Evolutionary conservation across 2,113 vertebrate genomes (phyloP), one percentile per base, ranked within the genome.

Genomic region (Brachyistius frenatus): DNA sequence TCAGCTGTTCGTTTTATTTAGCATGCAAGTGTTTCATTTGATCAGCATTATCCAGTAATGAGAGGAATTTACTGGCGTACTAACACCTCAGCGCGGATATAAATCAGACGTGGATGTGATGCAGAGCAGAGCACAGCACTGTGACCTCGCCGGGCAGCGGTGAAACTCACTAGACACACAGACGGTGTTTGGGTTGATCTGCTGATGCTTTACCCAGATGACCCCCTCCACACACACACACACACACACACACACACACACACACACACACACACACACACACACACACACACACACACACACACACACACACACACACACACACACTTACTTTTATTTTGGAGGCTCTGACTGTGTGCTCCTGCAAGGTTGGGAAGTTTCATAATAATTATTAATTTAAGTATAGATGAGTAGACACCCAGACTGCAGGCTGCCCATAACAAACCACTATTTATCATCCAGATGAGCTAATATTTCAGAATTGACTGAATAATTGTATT

Each of bases 201-300:
- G 44, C 67, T 87, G 83, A 93, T 89, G 80, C 35, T 6, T 80
- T 85, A 46, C 44, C 66, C 91, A 92, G 84, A 85, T 91, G 88
- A 23, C 36, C 47, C 62, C 69, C 66, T 10, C 5, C 33, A 23
- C 23, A 23, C 23, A 23, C 23, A 23, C 23, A 23, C 23, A 23
- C 23, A 23, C 23, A 23, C 23, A 23, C 23, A 23, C 23, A 23
- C 23, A 23, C 23, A 23, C 23, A 23, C 23, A 23, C 23, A 23
- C 23, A 23, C 23, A 23, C 23, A 23, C 23, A 23, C 23, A 23
- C 23, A 23, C 23, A 23, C 23, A 23, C 23, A 23, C 23, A 23
- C 23, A 23, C 23, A 23, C 23, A 23, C 23, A 23, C 23, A 23
- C 23, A 23, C 23, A 23, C 23, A 23, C 23, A 23, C 23, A 23